These are phyloP conservation scores for Melanaphis sacchari DNA, from an alignment of 1,140 invertebrate species.

Conservation along the genomic window DNA sequence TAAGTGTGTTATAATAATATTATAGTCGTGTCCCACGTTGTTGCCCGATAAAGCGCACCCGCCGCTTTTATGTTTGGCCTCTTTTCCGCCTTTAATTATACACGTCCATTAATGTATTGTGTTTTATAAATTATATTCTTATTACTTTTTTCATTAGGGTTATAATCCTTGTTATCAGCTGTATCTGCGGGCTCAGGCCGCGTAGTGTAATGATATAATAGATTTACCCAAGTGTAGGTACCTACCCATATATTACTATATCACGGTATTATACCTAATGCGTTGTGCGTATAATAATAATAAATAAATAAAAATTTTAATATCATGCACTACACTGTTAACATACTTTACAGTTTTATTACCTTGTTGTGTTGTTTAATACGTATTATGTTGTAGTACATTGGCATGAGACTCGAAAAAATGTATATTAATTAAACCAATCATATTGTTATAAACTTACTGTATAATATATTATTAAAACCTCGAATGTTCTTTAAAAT, in stretches of 20 bases:
- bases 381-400: not conserved
- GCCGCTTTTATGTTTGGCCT: not conserved
- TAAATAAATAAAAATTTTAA: not conserved
- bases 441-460: not conserved
- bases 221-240: not conserved
- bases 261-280: not conserved
- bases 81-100: not conserved
- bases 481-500: not conserved
- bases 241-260: not conserved
- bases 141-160: conserved; percentile 17
- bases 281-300: not conserved
- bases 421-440: not conserved
- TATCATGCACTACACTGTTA: not conserved
- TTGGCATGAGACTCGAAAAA: not conserved
- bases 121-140: conserved; percentile 6
- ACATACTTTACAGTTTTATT: not conserved
- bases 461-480: not conserved
- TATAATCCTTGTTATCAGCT: not conserved
- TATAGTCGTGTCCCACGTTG: not conserved
- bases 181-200: not conserved
- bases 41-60: not conserved
- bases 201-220: not conserved
- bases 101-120: not conserved
- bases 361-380: not conserved
- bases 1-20: not conserved